Evolutionary conservation across 2,888 invertebrate genomes (phyloP).

Genomic region (Drosophila anomalata): DNA sequence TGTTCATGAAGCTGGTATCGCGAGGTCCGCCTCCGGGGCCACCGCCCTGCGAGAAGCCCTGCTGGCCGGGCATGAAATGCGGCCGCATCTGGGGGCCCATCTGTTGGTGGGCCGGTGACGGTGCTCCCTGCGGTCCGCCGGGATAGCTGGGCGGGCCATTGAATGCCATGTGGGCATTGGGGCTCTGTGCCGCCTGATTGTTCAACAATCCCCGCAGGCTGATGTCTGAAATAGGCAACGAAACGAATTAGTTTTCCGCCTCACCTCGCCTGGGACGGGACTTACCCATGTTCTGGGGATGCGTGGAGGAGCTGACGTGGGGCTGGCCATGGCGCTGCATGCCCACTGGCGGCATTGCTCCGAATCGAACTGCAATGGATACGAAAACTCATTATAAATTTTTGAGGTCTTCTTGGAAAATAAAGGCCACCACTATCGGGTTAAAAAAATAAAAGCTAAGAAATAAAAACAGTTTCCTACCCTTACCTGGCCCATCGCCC

Average conservation of each 20-base stretch:
- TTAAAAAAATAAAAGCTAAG: not conserved
- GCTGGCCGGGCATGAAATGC: slow-evolving; percentile 84
- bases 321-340: slow-evolving; percentile 85
- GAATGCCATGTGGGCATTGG: slow-evolving; percentile 82
- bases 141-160: slow-evolving; percentile 83
- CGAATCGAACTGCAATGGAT: slow-evolving; percentile 80
- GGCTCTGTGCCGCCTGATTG: slow-evolving; percentile 84
- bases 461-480: slow-evolving; percentile 37
- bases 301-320: slow-evolving; percentile 88
- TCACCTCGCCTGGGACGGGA: slow-evolving; percentile 7
- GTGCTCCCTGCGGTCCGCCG: slow-evolving; percentile 82
- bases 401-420: slow-evolving; percentile 13
- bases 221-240: slow-evolving; percentile 76
- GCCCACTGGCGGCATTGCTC: slow-evolving; percentile 82
- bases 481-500: slow-evolving; percentile 82
- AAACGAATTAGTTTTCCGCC: slow-evolving; percentile 4
- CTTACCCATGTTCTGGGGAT: slow-evolving; percentile 87
- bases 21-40: slow-evolving; percentile 79
- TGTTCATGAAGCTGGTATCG: slow-evolving; percentile 84
- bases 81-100: slow-evolving; percentile 82
- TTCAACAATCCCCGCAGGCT: slow-evolving; percentile 84
- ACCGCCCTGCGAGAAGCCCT: slow-evolving; percentile 82
- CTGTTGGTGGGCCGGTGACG: slow-evolving; percentile 82
- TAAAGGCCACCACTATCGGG: not conserved
- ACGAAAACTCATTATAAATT: slow-evolving; percentile 15